A percentile compares a stretch with the other conserved stretches of the same genome.
Conservation (phyloP, 2,113 vertebrate species). For the Actenoides lindsayi region DNA sequence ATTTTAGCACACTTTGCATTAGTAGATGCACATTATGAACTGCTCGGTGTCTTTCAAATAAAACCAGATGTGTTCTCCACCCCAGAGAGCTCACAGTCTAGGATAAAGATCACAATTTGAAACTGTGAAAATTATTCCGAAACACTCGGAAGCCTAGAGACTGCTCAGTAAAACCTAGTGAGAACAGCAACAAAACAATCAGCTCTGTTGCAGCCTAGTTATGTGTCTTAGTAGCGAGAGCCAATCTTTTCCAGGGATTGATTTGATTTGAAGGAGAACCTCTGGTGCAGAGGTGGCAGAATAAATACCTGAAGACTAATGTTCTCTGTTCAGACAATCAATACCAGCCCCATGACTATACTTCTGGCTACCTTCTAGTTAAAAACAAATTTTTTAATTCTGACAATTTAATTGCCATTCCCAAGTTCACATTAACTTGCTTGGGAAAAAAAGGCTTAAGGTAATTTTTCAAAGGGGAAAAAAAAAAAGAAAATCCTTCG, state of each 20-base stretch:
- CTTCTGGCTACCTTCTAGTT: conserved; percentile 95
- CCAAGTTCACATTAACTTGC: conserved; percentile 87
- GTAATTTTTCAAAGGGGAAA: conserved; percentile 80
- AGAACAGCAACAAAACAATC: conserved; percentile 32
- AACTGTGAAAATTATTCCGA: neutral
- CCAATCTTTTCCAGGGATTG: conserved; percentile 89
- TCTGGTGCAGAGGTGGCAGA: conserved; percentile 90
- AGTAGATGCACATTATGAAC: neutral
- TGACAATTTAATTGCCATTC: conserved; percentile 99
- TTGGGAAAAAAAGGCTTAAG: conserved; percentile 77
- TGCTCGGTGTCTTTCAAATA: neutral
- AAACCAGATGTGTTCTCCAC: neutral
- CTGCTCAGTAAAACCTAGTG: neutral
- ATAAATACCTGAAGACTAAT: conserved; percentile 99
- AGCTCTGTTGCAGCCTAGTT: conserved; percentile 71
- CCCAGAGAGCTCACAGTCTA: neutral
- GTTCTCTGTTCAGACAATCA: conserved; percentile 92
- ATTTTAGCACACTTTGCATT: neutral
- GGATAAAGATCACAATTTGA: neutral
- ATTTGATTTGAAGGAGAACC: conserved; percentile 90
- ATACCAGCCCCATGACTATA: conserved; percentile 93
- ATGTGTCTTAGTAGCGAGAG: conserved; percentile 84
- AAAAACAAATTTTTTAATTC: conserved; percentile 99
- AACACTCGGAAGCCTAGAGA: neutral
- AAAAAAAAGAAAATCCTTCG: conserved; percentile 35